Base-by-base conservation (phyloP, 1,140 invertebrate genomes). In the Chrysomallon squamiferum region DNA sequence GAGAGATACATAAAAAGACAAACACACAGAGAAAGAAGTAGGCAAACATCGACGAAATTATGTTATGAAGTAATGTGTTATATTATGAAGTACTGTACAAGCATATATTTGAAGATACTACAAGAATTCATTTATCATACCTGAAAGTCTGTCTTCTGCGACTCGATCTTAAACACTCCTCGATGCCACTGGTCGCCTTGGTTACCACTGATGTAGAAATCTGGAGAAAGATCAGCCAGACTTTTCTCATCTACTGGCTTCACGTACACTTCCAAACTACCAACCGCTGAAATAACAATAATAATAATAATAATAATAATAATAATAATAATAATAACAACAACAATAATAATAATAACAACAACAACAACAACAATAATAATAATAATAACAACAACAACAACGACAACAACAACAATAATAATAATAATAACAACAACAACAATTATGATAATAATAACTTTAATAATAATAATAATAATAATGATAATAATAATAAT, bases 211-310 rank as follows among this genome's bases (percentile, higher is more conserved):
- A 66, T 33, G 30, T 62, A 54, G 43, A 74, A 74, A 3, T 66
- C 50, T 3, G 25, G 29, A 43, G 32, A 30, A 6, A 45, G 22
- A 20, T 27, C 32, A 20, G 43, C 58, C 2, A 33, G 25, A 18
- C 18, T 35, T 0, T 33, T 2, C 15, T 13, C 41, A 29, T 4
- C 50, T 6, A 20, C 32, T 1, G 50, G 56, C 56, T 45, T 62
- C 3, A 65, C 65, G 27, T 58, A 58, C 11, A 76, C 59, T 13
- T 73, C 68, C 20, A 76, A 57, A 22, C 65, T 62, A 25, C 74
- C 74, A n/a, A 76, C 69, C 33, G 67, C 74, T 75, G 61, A 54
- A 15, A 30, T 15, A 38, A 38, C 6, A 38, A 38, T 15, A 15
- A 5, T 38, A 38, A 38, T 38, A 38, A n/a, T n/a, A n/a, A n/a